Conservation (phyloP, 2,888 invertebrate genomes). For the Anorthoa munda region DNA sequence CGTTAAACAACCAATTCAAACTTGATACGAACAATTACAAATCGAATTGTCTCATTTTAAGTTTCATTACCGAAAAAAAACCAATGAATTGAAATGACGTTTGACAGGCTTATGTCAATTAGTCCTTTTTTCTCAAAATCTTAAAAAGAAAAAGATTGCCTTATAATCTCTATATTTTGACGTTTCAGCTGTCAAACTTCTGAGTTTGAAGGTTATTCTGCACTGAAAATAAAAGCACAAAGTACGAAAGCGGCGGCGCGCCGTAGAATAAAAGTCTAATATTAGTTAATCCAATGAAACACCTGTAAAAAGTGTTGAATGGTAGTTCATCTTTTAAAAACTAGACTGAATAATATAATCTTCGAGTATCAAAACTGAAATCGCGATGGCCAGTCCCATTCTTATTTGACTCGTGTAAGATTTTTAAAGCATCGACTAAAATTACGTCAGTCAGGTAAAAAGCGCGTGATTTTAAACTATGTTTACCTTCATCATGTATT, state of each 20-base stretch:
- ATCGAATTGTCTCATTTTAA: not conserved
- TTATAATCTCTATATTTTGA: not conserved
- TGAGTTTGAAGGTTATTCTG: too few relatives aligned
- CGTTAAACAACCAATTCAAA: too few relatives aligned
- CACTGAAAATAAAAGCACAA: too few relatives aligned
- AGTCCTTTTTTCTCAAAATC: not conserved
- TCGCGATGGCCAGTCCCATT: not conserved
- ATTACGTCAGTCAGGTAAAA: not conserved
- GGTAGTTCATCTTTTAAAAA: too few relatives aligned
- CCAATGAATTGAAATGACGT: too few relatives aligned
- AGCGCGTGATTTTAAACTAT: not conserved
- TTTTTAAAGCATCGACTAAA: not conserved
- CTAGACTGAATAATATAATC: too few relatives aligned
- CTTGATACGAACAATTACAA: not conserved
- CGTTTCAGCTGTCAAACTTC: not conserved
- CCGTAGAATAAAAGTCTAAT: too few relatives aligned
- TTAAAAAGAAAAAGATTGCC: constrained; percentile 1
- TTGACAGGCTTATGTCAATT: not conserved
- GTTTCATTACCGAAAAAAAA: too few relatives aligned
- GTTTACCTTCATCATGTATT: constrained; percentile 12
- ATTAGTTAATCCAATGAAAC: too few relatives aligned
- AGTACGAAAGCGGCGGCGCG: too few relatives aligned
- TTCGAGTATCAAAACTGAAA: too few relatives aligned
- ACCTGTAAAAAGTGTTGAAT: too few relatives aligned
- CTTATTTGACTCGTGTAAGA: not conserved